Evolutionary conservation across 2,797 vertebrate species (phyloP).

Genomic region (Onychomys arenicola): DNA sequence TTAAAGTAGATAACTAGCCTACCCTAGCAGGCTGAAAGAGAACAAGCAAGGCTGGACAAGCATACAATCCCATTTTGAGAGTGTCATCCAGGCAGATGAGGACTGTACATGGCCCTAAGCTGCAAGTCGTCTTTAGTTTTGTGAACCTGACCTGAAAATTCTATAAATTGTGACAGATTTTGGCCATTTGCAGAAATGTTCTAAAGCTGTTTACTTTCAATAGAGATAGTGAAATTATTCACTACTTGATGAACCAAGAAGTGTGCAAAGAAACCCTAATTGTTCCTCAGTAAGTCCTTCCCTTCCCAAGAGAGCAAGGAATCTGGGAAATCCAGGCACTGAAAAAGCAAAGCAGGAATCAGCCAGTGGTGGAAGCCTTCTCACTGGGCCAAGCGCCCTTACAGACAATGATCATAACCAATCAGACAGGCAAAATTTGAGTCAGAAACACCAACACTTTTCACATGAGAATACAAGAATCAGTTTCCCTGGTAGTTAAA

Average conservation of each 20-base stretch:
- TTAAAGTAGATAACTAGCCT: conserved; percentile 89
- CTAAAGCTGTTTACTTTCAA: conserved; percentile 96
- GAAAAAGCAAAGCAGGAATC: neutral
- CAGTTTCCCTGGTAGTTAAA: neutral
- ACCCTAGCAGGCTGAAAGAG: conserved; percentile 92
- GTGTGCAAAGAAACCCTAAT: conserved; percentile 93
- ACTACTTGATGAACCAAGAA: conserved; percentile 91
- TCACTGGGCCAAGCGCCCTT: neutral
- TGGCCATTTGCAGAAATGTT: conserved; percentile 91
- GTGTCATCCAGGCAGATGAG: conserved; percentile 85
- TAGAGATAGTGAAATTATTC: conserved; percentile 95
- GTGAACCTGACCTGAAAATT: conserved; percentile 90
- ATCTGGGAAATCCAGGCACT: neutral
- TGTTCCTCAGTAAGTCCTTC: conserved; percentile 95
- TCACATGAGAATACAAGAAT: neutral
- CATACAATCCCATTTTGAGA: conserved; percentile 91
- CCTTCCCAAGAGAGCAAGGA: conserved; percentile 94
- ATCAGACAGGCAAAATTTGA: neutral
- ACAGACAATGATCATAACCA: neutral
- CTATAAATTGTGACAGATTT: conserved; percentile 92
- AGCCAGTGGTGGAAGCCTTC: neutral
- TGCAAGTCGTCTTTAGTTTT: conserved; percentile 87
- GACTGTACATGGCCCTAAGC: conserved; percentile 83
- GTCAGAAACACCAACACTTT: neutral
- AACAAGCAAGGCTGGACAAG: conserved; percentile 93